A percentile compares a stretch with the other conserved stretches of the same genome.
phyloP scores from a whole-genome alignment of 2,113 vertebrate genomes.

The Alethe castanea region DNA sequence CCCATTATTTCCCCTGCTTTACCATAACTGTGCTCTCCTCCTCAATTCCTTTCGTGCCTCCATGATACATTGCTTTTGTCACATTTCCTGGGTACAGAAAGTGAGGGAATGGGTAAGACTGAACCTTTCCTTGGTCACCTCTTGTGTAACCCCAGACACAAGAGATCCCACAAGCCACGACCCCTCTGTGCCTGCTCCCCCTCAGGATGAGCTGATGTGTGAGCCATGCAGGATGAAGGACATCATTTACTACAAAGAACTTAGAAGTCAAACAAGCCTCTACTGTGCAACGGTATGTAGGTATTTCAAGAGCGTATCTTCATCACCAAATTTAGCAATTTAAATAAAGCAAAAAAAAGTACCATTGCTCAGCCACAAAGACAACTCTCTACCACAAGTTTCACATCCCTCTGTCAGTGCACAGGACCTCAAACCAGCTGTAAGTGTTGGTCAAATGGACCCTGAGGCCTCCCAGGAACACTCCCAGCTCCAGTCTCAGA shows the following conservation, averaged over 20 bases:
- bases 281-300: not conserved
- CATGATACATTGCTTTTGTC: not conserved
- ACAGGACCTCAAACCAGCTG: not conserved
- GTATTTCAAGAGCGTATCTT: not conserved
- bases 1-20: not conserved
- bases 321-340: not conserved
- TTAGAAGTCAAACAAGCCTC: not conserved
- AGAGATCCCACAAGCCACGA: not conserved
- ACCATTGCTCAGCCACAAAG: not conserved
- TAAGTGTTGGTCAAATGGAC: not conserved
- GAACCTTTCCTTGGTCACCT: not conserved
- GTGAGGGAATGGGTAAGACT: not conserved
- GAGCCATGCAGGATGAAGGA: not conserved
- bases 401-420: not conserved
- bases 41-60: not conserved
- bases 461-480: not conserved
- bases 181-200: not conserved
- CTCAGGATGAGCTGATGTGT: not conserved
- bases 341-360: not conserved
- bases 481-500: not conserved
- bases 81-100: not conserved
- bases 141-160: not conserved
- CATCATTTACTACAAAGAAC: not conserved
- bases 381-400: not conserved
- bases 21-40: not conserved